phyloP scores from a whole-genome alignment of 2,888 invertebrate genomes.

The Zygogramma bicolorata region DNA sequence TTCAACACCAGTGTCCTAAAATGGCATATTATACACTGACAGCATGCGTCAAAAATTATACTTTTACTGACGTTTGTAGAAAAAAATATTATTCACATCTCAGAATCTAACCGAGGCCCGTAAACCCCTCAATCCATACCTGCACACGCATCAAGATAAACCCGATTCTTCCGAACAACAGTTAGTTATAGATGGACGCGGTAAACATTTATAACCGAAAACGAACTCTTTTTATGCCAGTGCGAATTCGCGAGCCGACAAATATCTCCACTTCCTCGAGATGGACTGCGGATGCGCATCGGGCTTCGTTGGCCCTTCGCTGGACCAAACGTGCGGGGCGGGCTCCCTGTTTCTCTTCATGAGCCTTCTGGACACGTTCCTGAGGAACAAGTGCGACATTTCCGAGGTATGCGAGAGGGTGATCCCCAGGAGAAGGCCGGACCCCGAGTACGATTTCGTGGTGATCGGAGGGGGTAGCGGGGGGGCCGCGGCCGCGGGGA shows the following conservation, averaged over 20 bases:
- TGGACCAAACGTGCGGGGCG: slow-evolving; percentile 71
- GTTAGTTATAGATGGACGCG: slow-evolving; percentile 25
- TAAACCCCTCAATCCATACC: too few relatives aligned
- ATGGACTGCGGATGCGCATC: slow-evolving; percentile 71
- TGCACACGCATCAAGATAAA: slow-evolving; percentile 26
- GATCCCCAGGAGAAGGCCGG: slow-evolving; percentile 64
- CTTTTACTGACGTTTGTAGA: too few relatives aligned
- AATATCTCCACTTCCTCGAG: slow-evolving; percentile 22
- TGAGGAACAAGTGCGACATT: slow-evolving; percentile 71
- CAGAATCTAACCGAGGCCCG: too few relatives aligned
- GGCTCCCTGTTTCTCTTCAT: slow-evolving; percentile 75
- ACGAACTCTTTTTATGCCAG: slow-evolving; percentile 35
- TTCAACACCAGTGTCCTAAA: too few relatives aligned
- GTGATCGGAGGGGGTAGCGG: slow-evolving; percentile 77
- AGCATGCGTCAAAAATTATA: too few relatives aligned
- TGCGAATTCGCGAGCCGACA: slow-evolving; percentile 21
- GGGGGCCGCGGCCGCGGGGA: slow-evolving; percentile 74
- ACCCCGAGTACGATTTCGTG: slow-evolving; percentile 74
- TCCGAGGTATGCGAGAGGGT: slow-evolving; percentile 74
- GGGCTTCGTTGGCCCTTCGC: slow-evolving; percentile 69
- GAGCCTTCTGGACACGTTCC: slow-evolving; percentile 74
- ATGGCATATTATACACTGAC: too few relatives aligned
- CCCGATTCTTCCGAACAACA: slow-evolving; percentile 40
- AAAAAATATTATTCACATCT: too few relatives aligned
- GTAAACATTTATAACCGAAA: slow-evolving; percentile 34